phyloP scores from a whole-genome alignment of 2,888 invertebrate species.

The Drosophila siamana region DNA sequence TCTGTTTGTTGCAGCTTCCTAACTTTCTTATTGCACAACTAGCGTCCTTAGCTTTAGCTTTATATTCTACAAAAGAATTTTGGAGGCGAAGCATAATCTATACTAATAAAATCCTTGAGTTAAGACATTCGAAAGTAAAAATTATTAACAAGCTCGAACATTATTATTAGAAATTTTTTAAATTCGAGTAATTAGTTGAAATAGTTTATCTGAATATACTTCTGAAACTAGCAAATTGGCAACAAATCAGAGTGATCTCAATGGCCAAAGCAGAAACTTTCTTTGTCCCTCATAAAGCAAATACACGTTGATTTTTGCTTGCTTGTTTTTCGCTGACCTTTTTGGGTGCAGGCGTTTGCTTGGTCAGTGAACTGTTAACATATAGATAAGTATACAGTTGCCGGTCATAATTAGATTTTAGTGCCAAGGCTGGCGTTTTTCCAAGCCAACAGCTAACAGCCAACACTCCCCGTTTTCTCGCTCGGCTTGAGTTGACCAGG shows the following conservation, averaged over 20 bases:
- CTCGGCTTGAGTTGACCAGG: conserved; percentile 29
- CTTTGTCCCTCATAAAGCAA: neutral
- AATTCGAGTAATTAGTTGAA: too few species aligned
- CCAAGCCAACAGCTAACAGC: neutral
- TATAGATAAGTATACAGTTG: conserved; percentile 47
- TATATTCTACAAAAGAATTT: too few species aligned
- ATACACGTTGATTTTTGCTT: neutral
- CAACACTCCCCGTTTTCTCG: neutral
- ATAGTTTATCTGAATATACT: too few species aligned
- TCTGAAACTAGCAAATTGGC: too few species aligned
- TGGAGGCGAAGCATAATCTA: too few species aligned
- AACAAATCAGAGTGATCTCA: neutral
- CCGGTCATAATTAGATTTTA: conserved; percentile 68
- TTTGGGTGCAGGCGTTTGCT: neutral
- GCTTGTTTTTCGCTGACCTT: neutral
- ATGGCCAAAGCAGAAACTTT: neutral
- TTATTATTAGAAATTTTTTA: too few species aligned
- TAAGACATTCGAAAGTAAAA: too few species aligned
- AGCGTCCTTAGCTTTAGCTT: too few species aligned
- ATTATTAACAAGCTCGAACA: too few species aligned
- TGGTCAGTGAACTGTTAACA: conserved; percentile 50
- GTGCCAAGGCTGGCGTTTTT: conserved; percentile 63
- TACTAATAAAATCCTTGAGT: too few species aligned
- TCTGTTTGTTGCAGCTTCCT: too few species aligned
- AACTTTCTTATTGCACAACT: too few species aligned